phyloP scores from a whole-genome alignment of 2,888 invertebrate species.

The Furcula furcula region DNA sequence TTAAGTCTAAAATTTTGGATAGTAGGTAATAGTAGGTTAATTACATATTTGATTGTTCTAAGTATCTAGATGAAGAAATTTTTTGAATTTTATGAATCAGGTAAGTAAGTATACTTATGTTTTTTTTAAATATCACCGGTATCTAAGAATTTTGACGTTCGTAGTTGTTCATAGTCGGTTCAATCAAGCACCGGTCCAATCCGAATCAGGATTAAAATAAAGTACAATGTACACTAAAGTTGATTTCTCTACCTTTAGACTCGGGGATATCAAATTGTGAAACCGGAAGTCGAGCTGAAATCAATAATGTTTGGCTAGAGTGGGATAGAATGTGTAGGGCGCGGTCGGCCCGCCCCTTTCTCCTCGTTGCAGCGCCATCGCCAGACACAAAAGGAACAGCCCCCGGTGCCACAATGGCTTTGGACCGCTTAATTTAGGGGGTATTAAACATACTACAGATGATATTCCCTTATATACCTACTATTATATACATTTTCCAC shows the following conservation, averaged over 20 bases:
- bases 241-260: constrained; percentile 11
- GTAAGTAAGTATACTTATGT: too few relatives aligned
- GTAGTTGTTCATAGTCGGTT: too few relatives aligned
- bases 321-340: constrained; percentile 49
- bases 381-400: constrained; percentile 11
- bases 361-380: constrained; percentile 3
- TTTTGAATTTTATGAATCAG: too few relatives aligned
- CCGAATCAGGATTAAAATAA: too few relatives aligned
- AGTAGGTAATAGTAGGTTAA: too few relatives aligned
- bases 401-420: constrained; percentile 32
- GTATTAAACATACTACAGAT: constrained; percentile 10
- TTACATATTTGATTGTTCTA: too few relatives aligned
- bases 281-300: constrained; percentile 47
- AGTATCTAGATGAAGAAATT: too few relatives aligned
- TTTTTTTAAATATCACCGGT: too few relatives aligned
- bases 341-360: constrained; percentile 44
- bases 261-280: constrained; percentile 26
- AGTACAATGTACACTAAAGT: too few relatives aligned
- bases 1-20: too few relatives aligned
- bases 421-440: constrained; percentile 34
- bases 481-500: not conserved
- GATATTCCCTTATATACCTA: constrained; percentile 4
- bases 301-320: constrained; percentile 57
- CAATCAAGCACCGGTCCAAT: too few relatives aligned
- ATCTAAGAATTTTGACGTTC: too few relatives aligned